Evolutionary conservation across 1,140 invertebrate species (phyloP).

Genomic region (Ephestia elutella): DNA sequence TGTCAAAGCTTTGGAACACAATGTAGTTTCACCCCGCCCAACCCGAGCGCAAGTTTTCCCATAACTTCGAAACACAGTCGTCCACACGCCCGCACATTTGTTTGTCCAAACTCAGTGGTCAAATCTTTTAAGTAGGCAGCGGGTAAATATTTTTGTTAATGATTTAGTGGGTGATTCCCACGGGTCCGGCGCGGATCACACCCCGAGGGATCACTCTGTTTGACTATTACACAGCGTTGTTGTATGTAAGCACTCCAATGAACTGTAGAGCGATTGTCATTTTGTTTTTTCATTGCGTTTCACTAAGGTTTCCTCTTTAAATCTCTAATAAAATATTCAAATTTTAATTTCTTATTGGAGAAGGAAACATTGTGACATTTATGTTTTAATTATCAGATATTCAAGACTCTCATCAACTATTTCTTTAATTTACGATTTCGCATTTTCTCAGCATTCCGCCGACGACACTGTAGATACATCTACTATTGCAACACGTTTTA

Average conservation of each 20-base stretch:
- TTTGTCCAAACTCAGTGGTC: slow-evolving; percentile 64
- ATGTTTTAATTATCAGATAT: too few relatives aligned
- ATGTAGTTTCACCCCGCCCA: slow-evolving; percentile 19
- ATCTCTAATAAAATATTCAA: too few relatives aligned
- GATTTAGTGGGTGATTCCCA: slow-evolving; percentile 64
- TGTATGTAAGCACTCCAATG: background rate
- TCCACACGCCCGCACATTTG: slow-evolving; percentile 24
- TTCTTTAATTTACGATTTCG: too few relatives aligned
- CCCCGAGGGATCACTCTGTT: slow-evolving; percentile 22
- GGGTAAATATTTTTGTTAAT: slow-evolving; percentile 70
- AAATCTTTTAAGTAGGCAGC: slow-evolving; percentile 70
- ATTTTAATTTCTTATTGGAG: too few relatives aligned
- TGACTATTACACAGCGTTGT: background rate
- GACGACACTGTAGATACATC: background rate
- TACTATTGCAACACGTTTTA: slow-evolving; percentile 14
- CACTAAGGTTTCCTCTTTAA: too few relatives aligned
- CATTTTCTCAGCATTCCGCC: too few relatives aligned
- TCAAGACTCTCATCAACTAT: too few relatives aligned
- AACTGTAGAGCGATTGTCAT: background rate
- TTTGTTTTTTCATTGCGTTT: background rate
- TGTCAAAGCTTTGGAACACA: slow-evolving; percentile 18
- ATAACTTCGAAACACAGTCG: slow-evolving; percentile 53
- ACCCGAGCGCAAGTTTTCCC: slow-evolving; percentile 42
- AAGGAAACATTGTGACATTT: too few relatives aligned
- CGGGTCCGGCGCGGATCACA: slow-evolving; percentile 45